Evolutionary conservation across 2,888 invertebrate genomes (phyloP), one percentile per base, ranked within the genome.

Genomic region (Hylaea fasciaria): DNA sequence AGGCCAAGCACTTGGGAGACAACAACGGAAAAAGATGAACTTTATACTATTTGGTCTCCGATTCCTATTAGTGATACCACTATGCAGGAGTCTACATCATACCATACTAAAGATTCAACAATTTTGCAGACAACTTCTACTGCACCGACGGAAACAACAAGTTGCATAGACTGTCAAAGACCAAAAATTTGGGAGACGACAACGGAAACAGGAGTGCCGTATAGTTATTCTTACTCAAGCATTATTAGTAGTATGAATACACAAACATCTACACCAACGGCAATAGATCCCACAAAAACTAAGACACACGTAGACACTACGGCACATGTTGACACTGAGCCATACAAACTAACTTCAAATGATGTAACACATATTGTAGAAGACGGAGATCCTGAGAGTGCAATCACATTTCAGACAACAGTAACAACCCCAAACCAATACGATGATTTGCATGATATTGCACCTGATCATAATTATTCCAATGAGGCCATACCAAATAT

Each of bases 1-100:
- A 69, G 67, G 41, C 71, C 70, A 2, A 50, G 44, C 8, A 59
- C 60, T 16, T 69, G 68, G 69, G 60, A 63, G 41, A 69, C 68
- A 9, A 66, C 66, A 9, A 51, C 61, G 35, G 62, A 49, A 40
- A 47, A 54, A 39, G n/a, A 43, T 8, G 7, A 29, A 5, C 40
- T 41, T 11, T 32, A 32, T 16, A 16, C 43, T 12, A 47, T 46
- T 5, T n/a, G 9, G 37, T 37, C 37, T 9, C 32, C 3, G 9
- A 32, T 4, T 9, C 1, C 3, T 32, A 10, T 32, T 1, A 32
- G 32, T 10, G 7, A 32, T 32, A 32, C 7, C 10, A 32, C 32
- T 2, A 32, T 22, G 22, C 3, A 22, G 22, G 22, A 22, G 3
- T 22, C 22, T 5, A 22, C 22, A 22, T 5, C 22, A 22, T 2